These are phyloP conservation scores for Hirudo medicinalis DNA, from an alignment of 1,140 invertebrate genomes.

Conservation along the genomic window DNA sequence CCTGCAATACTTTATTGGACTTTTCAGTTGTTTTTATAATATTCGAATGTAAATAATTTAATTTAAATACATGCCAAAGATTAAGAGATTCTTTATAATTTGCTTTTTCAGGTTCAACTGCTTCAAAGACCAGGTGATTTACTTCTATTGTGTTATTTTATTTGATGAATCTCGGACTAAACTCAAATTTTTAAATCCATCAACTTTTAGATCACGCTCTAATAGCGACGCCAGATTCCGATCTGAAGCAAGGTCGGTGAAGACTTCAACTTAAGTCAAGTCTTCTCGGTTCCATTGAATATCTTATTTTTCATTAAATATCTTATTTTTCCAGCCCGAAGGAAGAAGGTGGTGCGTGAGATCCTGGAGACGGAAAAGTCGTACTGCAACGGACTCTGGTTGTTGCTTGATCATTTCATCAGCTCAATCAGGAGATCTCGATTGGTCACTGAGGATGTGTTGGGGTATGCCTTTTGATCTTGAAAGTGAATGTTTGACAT, in stretches of 20 bases:
- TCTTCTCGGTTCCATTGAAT: no score
- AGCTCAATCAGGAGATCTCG: conserved; percentile 34
- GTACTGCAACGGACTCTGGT: conserved; percentile 40
- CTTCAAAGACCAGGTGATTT: no score
- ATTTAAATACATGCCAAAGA: neutral
- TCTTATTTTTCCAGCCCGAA: conserved; percentile 25
- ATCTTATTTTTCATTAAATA: neutral
- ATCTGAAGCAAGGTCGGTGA: neutral
- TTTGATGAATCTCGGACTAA: no score
- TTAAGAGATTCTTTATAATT: no score
- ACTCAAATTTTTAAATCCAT: no score
- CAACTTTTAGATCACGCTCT: no score
- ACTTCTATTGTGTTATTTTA: no score
- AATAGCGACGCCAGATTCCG: no score
- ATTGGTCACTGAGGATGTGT: conserved; percentile 33
- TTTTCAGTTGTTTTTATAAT: neutral
- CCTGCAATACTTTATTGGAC: neutral
- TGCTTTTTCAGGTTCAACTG: no score
- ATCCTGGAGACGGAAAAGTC: conserved; percentile 40
- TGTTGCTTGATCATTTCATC: conserved; percentile 37
- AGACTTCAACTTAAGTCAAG: neutral
- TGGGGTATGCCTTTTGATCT: conserved; percentile 24
- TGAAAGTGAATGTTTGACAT: no score
- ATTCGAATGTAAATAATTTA: neutral
- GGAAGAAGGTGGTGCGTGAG: conserved; percentile 34